These are phyloP conservation scores for Ophthalmolycus amberensis DNA, from an alignment of 2,113 vertebrate species.

Conservation along the genomic window DNA sequence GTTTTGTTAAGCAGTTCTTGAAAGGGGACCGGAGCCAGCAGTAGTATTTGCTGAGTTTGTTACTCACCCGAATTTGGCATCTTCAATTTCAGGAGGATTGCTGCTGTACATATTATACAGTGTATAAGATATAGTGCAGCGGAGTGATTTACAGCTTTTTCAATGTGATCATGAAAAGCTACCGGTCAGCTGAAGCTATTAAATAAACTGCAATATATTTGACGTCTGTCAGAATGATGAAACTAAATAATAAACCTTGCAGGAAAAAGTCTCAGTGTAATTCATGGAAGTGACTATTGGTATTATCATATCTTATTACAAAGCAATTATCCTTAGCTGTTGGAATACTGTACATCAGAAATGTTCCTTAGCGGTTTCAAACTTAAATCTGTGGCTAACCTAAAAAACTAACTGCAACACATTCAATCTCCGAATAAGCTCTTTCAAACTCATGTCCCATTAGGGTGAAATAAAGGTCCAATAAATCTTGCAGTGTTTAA, in stretches of 20 bases:
- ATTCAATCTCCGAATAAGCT: slow-evolving; percentile 67
- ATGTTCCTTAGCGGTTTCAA: slow-evolving; percentile 58
- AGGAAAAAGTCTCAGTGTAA: slow-evolving; percentile 27
- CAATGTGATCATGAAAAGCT: slow-evolving; percentile 41
- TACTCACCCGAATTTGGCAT: slow-evolving; percentile 36
- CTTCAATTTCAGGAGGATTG: slow-evolving; percentile 59
- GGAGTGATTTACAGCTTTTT: slow-evolving; percentile 35
- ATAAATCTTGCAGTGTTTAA: slow-evolving; percentile 77
- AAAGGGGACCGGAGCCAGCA: slow-evolving; percentile 35
- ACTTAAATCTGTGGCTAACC: slow-evolving; percentile 66
- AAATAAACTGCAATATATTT: slow-evolving; percentile 16
- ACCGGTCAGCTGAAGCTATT: slow-evolving; percentile 22
- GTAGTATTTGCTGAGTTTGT: slow-evolving; percentile 56
- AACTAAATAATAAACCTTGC: slow-evolving; percentile 23
- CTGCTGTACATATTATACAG: slow-evolving; percentile 17
- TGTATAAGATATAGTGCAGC: slow-evolving; percentile 6
- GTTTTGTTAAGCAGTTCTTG: slow-evolving; percentile 65
- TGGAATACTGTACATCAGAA: slow-evolving; percentile 50
- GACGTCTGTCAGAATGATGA: slow-evolving; percentile 20
- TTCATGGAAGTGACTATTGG: slow-evolving; percentile 30
- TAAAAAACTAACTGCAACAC: slow-evolving; percentile 68
- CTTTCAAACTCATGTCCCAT: slow-evolving; percentile 78
- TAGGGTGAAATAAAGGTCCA: slow-evolving; percentile 77
- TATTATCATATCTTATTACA: slow-evolving; percentile 51
- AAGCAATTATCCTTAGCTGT: slow-evolving; percentile 45